Evolutionary conservation across 2,113 vertebrate species (phyloP).

Genomic region (Lophotis ruficrista): DNA sequence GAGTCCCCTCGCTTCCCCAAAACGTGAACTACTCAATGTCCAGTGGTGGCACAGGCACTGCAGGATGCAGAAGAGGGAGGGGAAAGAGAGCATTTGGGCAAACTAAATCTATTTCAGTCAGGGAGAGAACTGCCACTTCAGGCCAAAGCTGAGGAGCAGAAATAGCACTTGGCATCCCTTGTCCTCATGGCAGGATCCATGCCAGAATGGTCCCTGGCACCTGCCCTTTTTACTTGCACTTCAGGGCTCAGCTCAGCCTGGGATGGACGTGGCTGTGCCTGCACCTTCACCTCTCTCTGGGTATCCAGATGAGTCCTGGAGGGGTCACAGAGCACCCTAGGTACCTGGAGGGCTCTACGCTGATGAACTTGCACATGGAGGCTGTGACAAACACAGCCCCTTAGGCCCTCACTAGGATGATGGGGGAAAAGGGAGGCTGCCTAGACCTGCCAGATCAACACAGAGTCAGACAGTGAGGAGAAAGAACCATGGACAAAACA

Average conservation of each 20-base stretch:
- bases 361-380: accelerated
- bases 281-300: not conserved
- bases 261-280: not conserved
- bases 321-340: not conserved
- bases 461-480: not conserved
- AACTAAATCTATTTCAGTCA: not conserved
- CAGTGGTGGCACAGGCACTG: not conserved
- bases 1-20: not conserved
- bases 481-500: not conserved
- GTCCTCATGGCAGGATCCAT: not conserved
- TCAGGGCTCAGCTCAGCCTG: not conserved
- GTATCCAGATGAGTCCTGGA: not conserved
- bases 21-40: not conserved
- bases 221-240: not conserved
- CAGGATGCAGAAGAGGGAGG: not conserved
- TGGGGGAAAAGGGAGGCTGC: not conserved
- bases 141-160: not conserved
- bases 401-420: not conserved
- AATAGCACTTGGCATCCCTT: not conserved
- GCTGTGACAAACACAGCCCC: accelerated
- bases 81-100: not conserved
- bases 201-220: not conserved
- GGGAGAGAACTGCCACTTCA: not conserved
- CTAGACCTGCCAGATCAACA: not conserved
- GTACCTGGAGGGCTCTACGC: not conserved